Base-by-base conservation (phyloP, 2,888 invertebrate genomes). In the Prenolepis imparis region DNA sequence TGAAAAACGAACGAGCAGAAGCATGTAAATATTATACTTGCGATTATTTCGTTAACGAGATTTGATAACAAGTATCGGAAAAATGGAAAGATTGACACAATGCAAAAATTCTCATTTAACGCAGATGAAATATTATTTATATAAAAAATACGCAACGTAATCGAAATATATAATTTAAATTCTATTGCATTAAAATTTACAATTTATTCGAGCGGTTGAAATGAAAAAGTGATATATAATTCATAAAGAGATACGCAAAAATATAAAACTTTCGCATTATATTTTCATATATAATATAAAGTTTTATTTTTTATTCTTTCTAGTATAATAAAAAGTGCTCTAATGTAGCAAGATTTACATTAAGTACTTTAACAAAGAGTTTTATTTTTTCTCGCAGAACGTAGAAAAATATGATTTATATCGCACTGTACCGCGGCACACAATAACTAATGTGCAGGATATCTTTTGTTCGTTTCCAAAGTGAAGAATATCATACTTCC, bases 341-440 rank as follows among this genome's bases (percentile, higher is more conserved):
- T 61, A 77, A 66, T 55, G 66, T 41, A 57, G 55, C 41, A n/a
- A 67, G 67, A 67, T 66, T 77, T 77, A 57, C 66, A 67, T 39
- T 77, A 55, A 66, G 57, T 41, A 67, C 24, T 57, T 67, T 28
- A 57, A 28, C 24, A 77, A 28, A 77, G 52, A 12, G 55, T 28
- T 11, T 41, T 66, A n/a, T 66, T 77, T 77, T 67, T n/a, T n/a
- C n/a, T n/a, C n/a, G n/a, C 9, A 9, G 15, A n/a, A 55, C 21
- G 15, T n/a, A 66, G 52, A 66, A 39, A 66, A 39, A 3, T 36
- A 66, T 66, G 18, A 66, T 77, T 77, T 66, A 75, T 64, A 75
- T 39, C 9, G 0, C 28, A 1, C 28, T 39, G n/a, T 44, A 12
- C 44, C 9, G 21, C 32, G 18, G 8, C 61, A 6, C 41, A 8